Percentiles rank a stretch among this genome's conserved stretches.
These are phyloP conservation scores for Troides helena DNA, from an alignment of 2,888 invertebrate genomes.

Conservation along the genomic window DNA sequence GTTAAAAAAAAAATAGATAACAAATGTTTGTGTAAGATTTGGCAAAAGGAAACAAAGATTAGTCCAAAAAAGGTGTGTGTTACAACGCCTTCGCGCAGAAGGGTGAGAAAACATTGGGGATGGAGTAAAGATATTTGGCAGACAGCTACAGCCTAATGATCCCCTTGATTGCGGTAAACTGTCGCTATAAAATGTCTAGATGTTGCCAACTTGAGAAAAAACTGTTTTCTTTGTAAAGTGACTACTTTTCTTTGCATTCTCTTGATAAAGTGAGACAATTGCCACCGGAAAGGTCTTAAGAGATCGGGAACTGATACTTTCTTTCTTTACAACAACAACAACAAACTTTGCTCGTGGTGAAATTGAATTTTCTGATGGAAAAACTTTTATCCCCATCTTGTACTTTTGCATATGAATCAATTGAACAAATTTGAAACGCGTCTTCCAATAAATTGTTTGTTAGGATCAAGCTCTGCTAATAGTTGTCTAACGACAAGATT, in stretches of 20 bases:
- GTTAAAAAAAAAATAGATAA: too few species aligned
- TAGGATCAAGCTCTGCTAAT: too few species aligned
- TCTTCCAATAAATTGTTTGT: too few species aligned
- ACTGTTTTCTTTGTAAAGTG: slow-evolving; percentile 71
- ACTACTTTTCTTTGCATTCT: slow-evolving; percentile 74
- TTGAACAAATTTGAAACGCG: slow-evolving; percentile 1
- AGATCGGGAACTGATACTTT: slow-evolving; percentile 65
- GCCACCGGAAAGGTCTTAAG: slow-evolving; percentile 68
- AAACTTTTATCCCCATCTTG: slow-evolving; percentile 32
- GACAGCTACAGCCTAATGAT: slow-evolving; percentile 77
- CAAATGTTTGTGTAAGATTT: slow-evolving; percentile 47
- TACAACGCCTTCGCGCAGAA: slow-evolving; percentile 65
- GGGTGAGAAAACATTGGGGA: slow-evolving; percentile 68
- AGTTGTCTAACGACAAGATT: too few species aligned
- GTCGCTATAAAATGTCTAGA: slow-evolving; percentile 75
- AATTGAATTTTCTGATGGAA: slow-evolving; percentile 38
- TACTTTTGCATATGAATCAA: slow-evolving; percentile 30
- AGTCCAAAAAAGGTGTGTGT: slow-evolving; percentile 67
- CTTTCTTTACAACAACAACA: slow-evolving; percentile 45
- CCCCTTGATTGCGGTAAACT: slow-evolving; percentile 78
- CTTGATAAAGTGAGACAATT: slow-evolving; percentile 73
- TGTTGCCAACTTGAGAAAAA: slow-evolving; percentile 77
- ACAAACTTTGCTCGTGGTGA: slow-evolving; percentile 47
- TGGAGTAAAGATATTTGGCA: slow-evolving; percentile 76
- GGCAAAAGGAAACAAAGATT: slow-evolving; percentile 53